Evolutionary conservation across 2,113 vertebrate genomes (phyloP).

Genomic region (Tonatia bakeri): DNA sequence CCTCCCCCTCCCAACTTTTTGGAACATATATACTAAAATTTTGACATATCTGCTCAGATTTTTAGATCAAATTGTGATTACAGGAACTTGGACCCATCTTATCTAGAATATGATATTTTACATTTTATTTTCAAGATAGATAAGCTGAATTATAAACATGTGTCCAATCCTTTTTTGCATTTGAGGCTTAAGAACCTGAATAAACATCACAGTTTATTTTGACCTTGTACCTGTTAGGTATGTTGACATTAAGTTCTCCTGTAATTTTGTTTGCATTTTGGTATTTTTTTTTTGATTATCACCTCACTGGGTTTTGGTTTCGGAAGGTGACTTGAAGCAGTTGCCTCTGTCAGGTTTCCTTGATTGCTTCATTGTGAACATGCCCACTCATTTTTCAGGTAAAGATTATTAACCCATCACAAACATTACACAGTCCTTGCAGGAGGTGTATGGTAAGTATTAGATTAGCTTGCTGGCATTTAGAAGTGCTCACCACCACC

Average conservation of each 20-base stretch:
- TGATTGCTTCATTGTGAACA: conserved; percentile 27
- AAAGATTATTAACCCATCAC: conserved; percentile 46
- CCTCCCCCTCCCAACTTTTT: background rate
- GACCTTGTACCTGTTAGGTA: background rate
- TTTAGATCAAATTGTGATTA: background rate
- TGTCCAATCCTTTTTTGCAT: background rate
- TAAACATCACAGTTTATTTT: background rate
- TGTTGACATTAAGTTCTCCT: conserved; percentile 46
- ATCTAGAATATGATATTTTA: background rate
- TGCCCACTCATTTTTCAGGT: conserved; percentile 52
- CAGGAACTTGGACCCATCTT: background rate
- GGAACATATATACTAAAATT: background rate
- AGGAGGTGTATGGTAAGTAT: conserved; percentile 46
- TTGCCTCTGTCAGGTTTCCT: conserved; percentile 55
- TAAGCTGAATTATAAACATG: background rate
- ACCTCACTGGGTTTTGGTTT: conserved; percentile 33
- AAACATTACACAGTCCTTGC: conserved; percentile 64
- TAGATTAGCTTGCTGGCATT: conserved; percentile 55
- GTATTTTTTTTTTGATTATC: conserved; percentile 40
- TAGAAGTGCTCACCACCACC: conserved; percentile 43
- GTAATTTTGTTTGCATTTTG: conserved; percentile 50
- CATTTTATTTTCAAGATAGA: background rate
- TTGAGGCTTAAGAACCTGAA: background rate
- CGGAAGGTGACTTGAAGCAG: conserved; percentile 61
- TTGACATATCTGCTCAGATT: background rate